These are phyloP conservation scores for Sandelia bainsii DNA, from an alignment of 2,797 vertebrate genomes.

Conservation along the genomic window DNA sequence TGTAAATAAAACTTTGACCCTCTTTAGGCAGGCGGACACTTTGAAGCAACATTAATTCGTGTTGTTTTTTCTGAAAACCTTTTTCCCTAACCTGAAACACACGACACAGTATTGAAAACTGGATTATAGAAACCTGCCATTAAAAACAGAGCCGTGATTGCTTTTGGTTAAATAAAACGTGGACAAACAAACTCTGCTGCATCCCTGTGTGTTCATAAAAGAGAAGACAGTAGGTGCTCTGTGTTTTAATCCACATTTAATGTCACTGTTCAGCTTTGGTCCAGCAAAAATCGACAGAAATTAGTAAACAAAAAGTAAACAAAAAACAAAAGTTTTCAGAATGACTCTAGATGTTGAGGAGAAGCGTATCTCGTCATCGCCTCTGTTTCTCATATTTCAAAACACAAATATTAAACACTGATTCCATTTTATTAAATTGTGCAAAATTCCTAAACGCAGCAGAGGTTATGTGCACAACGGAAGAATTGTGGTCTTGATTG, in stretches of 20 bases:
- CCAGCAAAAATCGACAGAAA: neutral
- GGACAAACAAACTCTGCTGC: neutral
- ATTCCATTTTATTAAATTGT: neutral
- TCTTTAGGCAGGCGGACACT: slow-evolving; percentile 42
- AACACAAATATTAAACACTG: neutral
- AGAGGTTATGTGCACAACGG: neutral
- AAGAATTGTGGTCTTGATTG: neutral
- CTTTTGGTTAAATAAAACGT: neutral
- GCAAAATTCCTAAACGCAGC: neutral
- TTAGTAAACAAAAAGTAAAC: neutral
- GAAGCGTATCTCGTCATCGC: neutral
- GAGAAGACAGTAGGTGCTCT: neutral
- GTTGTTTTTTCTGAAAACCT: neutral
- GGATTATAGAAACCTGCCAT: neutral
- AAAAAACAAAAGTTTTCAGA: neutral
- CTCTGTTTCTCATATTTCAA: neutral
- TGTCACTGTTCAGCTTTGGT: neutral
- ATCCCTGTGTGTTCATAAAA: neutral
- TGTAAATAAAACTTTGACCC: slow-evolving; percentile 67
- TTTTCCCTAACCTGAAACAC: neutral
- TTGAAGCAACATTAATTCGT: slow-evolving; percentile 7
- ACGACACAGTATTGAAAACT: neutral
- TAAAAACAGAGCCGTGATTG: neutral
- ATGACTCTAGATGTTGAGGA: neutral
- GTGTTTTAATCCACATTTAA: neutral